These are phyloP conservation scores for Tupaia chinensis DNA, from an alignment of 2,113 vertebrate species.

Conservation along the genomic window DNA sequence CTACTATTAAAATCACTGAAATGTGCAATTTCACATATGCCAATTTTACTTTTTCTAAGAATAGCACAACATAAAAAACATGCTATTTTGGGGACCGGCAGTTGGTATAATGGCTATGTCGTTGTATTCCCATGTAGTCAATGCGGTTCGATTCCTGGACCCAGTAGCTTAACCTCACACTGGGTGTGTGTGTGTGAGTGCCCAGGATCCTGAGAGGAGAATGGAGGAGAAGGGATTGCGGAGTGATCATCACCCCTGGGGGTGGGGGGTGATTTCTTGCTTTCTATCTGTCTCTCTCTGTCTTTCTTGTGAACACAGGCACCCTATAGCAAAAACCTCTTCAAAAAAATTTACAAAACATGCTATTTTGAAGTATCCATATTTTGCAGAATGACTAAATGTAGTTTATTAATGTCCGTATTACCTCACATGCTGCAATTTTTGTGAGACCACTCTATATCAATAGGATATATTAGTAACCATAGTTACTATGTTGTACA, in stretches of 20 bases:
- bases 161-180: too few relatives aligned
- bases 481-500: not conserved
- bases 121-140: too few relatives aligned
- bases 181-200: too few relatives aligned
- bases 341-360: not conserved
- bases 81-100: not conserved
- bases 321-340: too few relatives aligned
- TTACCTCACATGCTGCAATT: not conserved
- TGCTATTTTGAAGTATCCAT: not conserved
- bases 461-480: not conserved
- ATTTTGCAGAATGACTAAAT: not conserved
- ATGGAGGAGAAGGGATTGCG: too few relatives aligned
- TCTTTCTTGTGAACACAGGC: too few relatives aligned
- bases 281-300: too few relatives aligned
- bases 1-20: slow-evolving; percentile 15
- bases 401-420: not conserved
- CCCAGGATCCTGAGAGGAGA: too few relatives aligned
- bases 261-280: too few relatives aligned
- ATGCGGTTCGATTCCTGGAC: too few relatives aligned
- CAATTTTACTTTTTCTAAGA: not conserved
- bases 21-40: not conserved
- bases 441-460: not conserved
- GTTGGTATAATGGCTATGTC: too few relatives aligned
- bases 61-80: not conserved
- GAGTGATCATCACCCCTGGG: too few relatives aligned